Base-by-base conservation (phyloP, 2,113 vertebrate genomes). In the Micronycteris hirsuta region DNA sequence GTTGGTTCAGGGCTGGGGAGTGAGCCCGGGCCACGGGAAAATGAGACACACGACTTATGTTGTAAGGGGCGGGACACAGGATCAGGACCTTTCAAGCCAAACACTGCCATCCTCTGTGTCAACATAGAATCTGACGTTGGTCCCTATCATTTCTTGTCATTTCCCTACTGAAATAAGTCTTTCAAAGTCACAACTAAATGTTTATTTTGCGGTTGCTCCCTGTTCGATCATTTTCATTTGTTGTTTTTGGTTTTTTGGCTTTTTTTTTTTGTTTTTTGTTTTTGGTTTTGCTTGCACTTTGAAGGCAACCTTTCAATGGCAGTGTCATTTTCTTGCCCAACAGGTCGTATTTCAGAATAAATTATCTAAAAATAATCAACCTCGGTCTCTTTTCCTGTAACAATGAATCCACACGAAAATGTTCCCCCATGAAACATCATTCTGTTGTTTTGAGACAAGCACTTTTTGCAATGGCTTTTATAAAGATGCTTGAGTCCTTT, bases 341-440 rank as follows among this genome's bases (percentile, higher is more conserved):
- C 24, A 78, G 24, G 4, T 96, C 97, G 43, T 31, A 38, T 93
- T 96, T 92, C 70, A 84, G 89, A 97, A 97, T 43, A 81, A 13
- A 63, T 76, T 10, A 81, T 41, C 22, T 84, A 82, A 97, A 88
- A 93, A 82, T 56, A 91, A 94, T 49, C n/a, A 93, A 33, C 65
- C 63, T 12, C 22, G 70, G 24, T 70, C 16, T 41, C 58, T 95
- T 94, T 78, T 28, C 43, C 17, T 76, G 17, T 74, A 63, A 92
- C 38, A 78, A 96, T 82, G 19, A 68, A 52, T 94, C 24, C 14
- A 58, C 7, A 56, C 1, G 3, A 84, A 92, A 81, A n/a, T 0
- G 45, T 70, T 91, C 0, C 2, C 3, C 86, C 4, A n/a, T 77
- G 94, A 94, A 77, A 43, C 14, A 65, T 78, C 80, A 87, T 90